phyloP scores from a whole-genome alignment of 2,113 vertebrate species.

The Puffinus mauretanicus region DNA sequence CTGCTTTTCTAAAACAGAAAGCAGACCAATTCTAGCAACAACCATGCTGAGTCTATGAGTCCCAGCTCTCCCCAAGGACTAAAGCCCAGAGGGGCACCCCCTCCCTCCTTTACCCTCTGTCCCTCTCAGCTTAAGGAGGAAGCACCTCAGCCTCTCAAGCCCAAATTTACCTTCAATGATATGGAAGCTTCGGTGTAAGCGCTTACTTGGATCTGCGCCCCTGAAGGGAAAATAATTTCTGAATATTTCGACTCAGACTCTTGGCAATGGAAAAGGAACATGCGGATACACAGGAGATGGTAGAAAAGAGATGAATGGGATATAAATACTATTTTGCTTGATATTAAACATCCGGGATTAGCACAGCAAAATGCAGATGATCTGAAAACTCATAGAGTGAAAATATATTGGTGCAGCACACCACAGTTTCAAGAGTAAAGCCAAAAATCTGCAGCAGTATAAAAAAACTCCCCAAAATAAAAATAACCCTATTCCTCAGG shows the following conservation, averaged over 20 bases:
- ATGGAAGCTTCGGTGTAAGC: not conserved
- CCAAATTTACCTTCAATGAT: not conserved
- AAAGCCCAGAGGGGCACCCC: fast-evolving
- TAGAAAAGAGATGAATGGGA: conserved; percentile 12
- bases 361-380: not conserved
- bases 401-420: not conserved
- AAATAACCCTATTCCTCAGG: conserved; percentile 27
- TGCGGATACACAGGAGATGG: not conserved
- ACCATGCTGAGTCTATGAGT: fast-evolving
- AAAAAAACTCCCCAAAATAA: not conserved
- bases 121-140: not conserved
- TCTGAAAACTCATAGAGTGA: not conserved
- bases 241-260: not conserved
- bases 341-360: conserved; percentile 42
- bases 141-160: not conserved
- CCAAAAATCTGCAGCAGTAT: not conserved
- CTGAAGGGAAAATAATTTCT: not conserved
- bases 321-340: conserved; percentile 44
- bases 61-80: not conserved
- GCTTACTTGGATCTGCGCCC: not conserved
- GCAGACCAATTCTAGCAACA: not conserved
- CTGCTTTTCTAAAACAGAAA: not conserved
- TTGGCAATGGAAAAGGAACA: not conserved
- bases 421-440: not conserved
- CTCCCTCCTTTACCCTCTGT: not conserved